Evolutionary conservation across 1,140 invertebrate genomes (phyloP), one percentile per base, ranked within the genome.

Genomic region (Bradynema listronoti): DNA sequence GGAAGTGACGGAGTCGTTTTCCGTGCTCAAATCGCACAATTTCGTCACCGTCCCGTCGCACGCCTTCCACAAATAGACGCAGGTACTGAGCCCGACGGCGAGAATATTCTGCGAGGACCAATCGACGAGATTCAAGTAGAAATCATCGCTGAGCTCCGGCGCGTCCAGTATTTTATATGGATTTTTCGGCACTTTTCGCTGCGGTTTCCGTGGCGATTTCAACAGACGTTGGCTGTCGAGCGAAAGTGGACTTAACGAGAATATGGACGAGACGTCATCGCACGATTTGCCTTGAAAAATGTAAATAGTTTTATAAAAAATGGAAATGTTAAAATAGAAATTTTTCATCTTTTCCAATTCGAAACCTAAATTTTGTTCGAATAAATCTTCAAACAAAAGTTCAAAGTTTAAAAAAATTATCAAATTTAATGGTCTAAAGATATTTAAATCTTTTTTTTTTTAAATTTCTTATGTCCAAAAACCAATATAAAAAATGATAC

Each of bases 91-190:
- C 0, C 94, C 95, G n/a, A 99, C 95, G 78, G 91, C 93, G 22
- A 99, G 84, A 4, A 98, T 91, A 81, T 99, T 98, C 79, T 94
- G 91, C 4, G 90, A 91, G 1, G 92, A 97, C 95, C 95, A 99
- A 80, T 99, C 95, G 4, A 99, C 94, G 56, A 99, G 82, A 81
- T 98, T 99, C 27, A 98, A 80, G 79, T 98, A 98, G 80, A 99
- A 99, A 80, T 98, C 95, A 80, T 99, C 94, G 81, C 97, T 93
- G 25, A 99, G 80, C 80, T 98, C 94, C 0, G 95, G 95, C 0
- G 95, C 95, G 80, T 99, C 95, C 7, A 98, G 82, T 0, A 95
- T 87, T 51, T 78, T 77, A 39, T 78, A 77, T 11, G 74, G 74
- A 54, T 77, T 77, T 53, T 77, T 78, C 6, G 74, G 75, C 11